phyloP scores from a whole-genome alignment of 2,113 vertebrate genomes.

The Cinclus mexicanus region DNA sequence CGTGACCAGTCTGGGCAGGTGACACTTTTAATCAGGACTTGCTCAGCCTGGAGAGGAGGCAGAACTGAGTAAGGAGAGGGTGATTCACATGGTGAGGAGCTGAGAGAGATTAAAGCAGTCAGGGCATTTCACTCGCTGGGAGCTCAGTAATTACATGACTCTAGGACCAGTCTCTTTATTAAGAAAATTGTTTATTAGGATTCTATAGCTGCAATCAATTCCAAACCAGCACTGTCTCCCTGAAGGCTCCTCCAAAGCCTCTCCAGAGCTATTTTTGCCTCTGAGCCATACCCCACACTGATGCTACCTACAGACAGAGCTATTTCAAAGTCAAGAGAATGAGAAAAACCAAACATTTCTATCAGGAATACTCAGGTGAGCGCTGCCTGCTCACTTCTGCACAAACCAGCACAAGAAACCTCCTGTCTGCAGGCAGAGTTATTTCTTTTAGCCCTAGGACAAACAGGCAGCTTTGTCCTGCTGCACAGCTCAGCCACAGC shows the following conservation, averaged over 20 bases:
- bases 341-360: not conserved
- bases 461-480: fast-evolving
- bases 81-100: fast-evolving
- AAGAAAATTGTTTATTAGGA: not conserved
- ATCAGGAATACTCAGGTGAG: not conserved
- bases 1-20: not conserved
- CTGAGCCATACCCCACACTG: not conserved
- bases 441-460: not conserved
- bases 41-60: not conserved
- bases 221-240: not conserved
- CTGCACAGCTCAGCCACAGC: not conserved
- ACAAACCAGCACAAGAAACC: not conserved
- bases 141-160: not conserved
- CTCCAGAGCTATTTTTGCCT: not conserved
- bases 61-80: not conserved
- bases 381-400: not conserved
- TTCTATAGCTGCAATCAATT: not conserved
- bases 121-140: not conserved
- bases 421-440: not conserved
- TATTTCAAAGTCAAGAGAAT: not conserved
- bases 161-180: not conserved
- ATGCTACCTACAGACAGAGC: not conserved
- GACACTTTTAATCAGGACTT: not conserved
- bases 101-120: not conserved
- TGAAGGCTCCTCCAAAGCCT: not conserved